A percentile compares a stretch with the other conserved stretches of the same genome.
Evolutionary conservation across 1,140 invertebrate species (phyloP).

Genomic region (Caenorhabditis remanei): DNA sequence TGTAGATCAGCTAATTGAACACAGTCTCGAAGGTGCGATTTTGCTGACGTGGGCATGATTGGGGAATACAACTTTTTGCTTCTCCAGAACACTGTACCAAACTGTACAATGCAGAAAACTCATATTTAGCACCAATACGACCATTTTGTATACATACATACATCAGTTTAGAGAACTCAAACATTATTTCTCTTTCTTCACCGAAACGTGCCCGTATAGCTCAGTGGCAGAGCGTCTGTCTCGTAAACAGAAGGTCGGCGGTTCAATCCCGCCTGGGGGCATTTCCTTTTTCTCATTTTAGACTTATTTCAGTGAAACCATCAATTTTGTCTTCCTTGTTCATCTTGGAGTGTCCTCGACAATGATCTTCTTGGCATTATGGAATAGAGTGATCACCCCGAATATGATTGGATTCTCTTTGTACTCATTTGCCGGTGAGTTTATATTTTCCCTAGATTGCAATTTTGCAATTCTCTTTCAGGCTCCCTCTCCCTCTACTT

Average conservation of each 20-base stretch:
- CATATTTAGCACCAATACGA: too few species aligned
- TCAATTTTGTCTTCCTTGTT: background rate
- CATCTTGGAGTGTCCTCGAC: background rate
- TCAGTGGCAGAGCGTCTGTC: constrained; percentile 36
- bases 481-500: background rate
- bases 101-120: too few species aligned
- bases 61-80: too few species aligned
- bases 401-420: constrained; percentile 48
- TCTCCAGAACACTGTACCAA: too few species aligned
- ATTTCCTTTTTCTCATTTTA: background rate
- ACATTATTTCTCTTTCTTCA: too few species aligned
- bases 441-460: too few species aligned
- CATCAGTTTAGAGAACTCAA: too few species aligned
- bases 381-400: background rate
- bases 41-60: too few species aligned
- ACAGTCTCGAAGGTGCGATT: too few species aligned
- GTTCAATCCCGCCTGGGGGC: constrained; percentile 11
- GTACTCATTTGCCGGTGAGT: constrained; percentile 1
- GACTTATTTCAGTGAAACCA: background rate
- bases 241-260: background rate
- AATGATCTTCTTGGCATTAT: background rate
- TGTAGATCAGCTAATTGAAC: too few species aligned
- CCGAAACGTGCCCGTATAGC: background rate
- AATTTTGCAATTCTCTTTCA: background rate
- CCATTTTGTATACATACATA: too few species aligned